Evolutionary conservation across 2,113 vertebrate genomes (phyloP).

Genomic region (Pangasianodon gigas): DNA sequence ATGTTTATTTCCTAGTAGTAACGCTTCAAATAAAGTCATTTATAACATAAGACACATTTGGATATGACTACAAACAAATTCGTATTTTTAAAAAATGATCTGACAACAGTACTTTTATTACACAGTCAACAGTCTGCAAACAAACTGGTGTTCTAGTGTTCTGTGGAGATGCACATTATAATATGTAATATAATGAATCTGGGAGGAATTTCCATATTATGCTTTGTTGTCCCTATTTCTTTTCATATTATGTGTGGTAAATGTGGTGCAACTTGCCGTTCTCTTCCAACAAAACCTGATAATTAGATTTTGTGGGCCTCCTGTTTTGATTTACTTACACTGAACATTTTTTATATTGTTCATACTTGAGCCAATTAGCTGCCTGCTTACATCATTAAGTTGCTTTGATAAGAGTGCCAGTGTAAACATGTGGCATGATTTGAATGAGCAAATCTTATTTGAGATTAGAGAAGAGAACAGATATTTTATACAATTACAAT

Average conservation of each 20-base stretch:
- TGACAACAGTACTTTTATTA: not conserved
- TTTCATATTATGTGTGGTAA: not conserved
- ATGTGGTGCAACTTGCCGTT: not conserved
- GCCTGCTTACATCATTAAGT: slow-evolving; percentile 30
- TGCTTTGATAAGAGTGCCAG: slow-evolving; percentile 26
- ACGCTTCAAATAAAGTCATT: not conserved
- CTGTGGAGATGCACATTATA: not conserved
- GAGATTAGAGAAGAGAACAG: not conserved
- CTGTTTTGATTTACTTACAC: slow-evolving; percentile 15
- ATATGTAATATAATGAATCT: not conserved
- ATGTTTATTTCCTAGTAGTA: not conserved
- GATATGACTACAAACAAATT: not conserved
- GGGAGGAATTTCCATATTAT: not conserved
- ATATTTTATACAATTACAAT: slow-evolving; percentile 1
- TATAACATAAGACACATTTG: not conserved
- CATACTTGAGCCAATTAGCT: slow-evolving; percentile 36
- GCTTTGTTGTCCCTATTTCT: not conserved
- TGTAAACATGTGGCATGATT: slow-evolving; percentile 23
- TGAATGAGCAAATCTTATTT: not conserved
- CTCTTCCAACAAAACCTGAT: not conserved
- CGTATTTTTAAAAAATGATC: not conserved
- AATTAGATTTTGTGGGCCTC: not conserved
- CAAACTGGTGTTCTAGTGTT: not conserved
- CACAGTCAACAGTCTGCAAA: not conserved
- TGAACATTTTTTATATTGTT: slow-evolving; percentile 9